Conservation (phyloP, 1,140 invertebrate genomes). For the Cephus cinctus region DNA sequence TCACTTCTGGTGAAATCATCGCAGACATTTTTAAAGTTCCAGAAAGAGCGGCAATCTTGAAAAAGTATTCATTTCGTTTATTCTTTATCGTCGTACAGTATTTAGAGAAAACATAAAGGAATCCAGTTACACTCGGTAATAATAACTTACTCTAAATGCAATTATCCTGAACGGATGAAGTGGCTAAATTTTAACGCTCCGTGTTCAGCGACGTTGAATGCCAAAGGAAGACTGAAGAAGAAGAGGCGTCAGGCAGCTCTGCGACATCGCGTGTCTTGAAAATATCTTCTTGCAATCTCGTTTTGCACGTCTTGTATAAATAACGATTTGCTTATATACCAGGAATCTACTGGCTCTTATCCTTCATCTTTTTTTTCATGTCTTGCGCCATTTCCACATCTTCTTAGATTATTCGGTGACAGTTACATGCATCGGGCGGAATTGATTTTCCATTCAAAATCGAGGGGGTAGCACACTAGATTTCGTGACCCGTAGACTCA, state of each 20-base stretch:
- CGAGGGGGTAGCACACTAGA: too few relatives aligned
- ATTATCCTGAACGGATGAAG: not conserved
- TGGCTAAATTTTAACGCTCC: not conserved
- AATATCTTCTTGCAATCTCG: slow-evolving; percentile 33
- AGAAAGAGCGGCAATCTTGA: not conserved
- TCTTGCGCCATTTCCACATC: too few relatives aligned
- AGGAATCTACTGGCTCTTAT: too few relatives aligned
- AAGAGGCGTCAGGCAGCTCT: slow-evolving; percentile 20
- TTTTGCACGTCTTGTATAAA: too few relatives aligned
- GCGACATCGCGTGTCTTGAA: slow-evolving; percentile 45
- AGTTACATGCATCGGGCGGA: too few relatives aligned
- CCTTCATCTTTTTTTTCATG: too few relatives aligned
- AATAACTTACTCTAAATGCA: not conserved
- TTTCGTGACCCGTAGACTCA: too few relatives aligned
- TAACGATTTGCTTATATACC: too few relatives aligned
- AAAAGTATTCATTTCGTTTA: slow-evolving; percentile 16
- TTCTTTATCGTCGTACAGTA: slow-evolving; percentile 11
- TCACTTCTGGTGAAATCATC: too few relatives aligned
- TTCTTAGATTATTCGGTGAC: too few relatives aligned
- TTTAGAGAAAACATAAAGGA: slow-evolving; percentile 18
- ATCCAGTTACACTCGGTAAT: not conserved
- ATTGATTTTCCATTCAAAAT: too few relatives aligned
- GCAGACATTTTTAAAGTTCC: not conserved
- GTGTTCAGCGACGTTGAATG: slow-evolving; percentile 1
- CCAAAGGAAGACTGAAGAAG: slow-evolving; percentile 11